These are phyloP conservation scores for Hemibagrus guttatus DNA, from an alignment of 2,797 vertebrate genomes.

Conservation along the genomic window DNA sequence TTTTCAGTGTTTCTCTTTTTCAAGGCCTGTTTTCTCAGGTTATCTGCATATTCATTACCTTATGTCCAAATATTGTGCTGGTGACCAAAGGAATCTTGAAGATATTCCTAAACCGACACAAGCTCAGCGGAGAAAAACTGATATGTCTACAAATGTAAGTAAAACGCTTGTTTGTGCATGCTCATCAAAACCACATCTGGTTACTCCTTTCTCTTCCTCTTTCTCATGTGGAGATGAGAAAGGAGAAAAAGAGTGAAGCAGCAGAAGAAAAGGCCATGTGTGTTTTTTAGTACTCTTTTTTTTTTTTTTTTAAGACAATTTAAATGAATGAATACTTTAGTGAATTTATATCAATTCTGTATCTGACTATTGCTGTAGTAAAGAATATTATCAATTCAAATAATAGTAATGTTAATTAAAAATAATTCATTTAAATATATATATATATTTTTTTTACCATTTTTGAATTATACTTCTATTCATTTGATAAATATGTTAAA, in stretches of 20 bases:
- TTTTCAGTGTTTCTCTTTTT: neutral
- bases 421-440: too few species aligned
- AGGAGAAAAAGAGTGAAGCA: neutral
- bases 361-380: neutral
- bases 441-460: too few species aligned
- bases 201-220: neutral
- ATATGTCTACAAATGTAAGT: neutral
- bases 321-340: neutral
- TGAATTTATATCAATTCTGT: neutral
- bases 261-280: neutral
- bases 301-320: neutral
- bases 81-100: neutral
- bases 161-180: neutral
- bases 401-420: too few species aligned
- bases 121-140: conserved; percentile 3
- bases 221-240: neutral
- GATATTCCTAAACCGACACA: neutral
- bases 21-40: neutral
- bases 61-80: neutral
- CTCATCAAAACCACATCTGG: neutral
- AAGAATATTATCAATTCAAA: neutral
- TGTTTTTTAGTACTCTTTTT: neutral
- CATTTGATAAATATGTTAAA: neutral
- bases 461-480: too few species aligned
- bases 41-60: neutral